These are phyloP conservation scores for Entomobrya multifasciata DNA, from an alignment of 2,888 invertebrate species.

Conservation along the genomic window DNA sequence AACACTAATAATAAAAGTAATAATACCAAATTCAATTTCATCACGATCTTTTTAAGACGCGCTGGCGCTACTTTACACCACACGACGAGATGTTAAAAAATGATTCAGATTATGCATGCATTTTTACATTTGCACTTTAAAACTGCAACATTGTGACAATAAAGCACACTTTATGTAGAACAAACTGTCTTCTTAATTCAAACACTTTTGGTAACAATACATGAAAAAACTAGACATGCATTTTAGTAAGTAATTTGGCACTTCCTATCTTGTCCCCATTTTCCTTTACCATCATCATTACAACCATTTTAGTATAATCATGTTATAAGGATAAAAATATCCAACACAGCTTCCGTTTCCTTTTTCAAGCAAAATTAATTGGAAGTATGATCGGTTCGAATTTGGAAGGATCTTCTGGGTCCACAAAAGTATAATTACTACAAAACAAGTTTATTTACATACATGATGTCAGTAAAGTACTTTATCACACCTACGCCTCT, in stretches of 20 bases:
- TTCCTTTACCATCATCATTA: neutral
- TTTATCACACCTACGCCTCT: neutral
- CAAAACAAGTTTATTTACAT: constrained; percentile 8
- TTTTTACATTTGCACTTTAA: constrained; percentile 28
- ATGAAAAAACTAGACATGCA: neutral
- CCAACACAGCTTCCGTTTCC: constrained; percentile 47
- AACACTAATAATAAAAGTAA: constrained; percentile 9
- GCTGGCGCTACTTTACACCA: constrained; percentile 7
- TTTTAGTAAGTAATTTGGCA: neutral
- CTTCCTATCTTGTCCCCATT: neutral
- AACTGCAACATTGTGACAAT: neutral
- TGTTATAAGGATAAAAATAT: neutral
- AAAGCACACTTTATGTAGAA: no score
- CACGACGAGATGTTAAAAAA: constrained; percentile 41
- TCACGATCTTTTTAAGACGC: constrained; percentile 43
- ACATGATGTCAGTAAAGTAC: neutral
- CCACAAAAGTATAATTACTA: no score
- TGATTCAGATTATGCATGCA: neutral
- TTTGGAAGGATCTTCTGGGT: constrained; percentile 16
- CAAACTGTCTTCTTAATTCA: neutral
- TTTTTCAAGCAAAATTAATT: constrained; percentile 16
- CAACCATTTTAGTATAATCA: neutral
- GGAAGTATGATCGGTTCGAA: constrained; percentile 14
- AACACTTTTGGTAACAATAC: constrained; percentile 9
- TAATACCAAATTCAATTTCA: constrained; percentile 54